phyloP scores from a whole-genome alignment of 2,113 vertebrate species.

The Eolophus roseicapilla region DNA sequence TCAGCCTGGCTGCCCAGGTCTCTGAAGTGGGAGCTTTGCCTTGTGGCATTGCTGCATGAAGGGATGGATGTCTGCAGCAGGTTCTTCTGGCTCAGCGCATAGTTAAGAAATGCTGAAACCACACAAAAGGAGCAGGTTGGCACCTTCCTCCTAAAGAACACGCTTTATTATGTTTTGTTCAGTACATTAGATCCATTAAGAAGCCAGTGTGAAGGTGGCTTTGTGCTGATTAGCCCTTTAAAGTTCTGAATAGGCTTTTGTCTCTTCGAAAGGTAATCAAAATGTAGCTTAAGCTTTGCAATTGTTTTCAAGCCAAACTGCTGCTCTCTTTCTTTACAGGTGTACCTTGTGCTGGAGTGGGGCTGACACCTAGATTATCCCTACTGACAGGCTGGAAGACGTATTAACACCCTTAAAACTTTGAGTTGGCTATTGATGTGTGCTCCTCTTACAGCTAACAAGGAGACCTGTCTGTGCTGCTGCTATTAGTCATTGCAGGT shows the following conservation, averaged over 20 bases:
- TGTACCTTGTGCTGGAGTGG: background rate
- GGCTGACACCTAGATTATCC: background rate
- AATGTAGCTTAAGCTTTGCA: background rate
- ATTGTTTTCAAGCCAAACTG: background rate
- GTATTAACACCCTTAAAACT: background rate
- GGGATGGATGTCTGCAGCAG: background rate
- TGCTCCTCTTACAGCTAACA: background rate
- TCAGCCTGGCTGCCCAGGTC: background rate
- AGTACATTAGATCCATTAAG: background rate
- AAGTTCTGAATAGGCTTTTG: background rate
- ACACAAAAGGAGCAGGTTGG: background rate
- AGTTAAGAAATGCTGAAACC: background rate
- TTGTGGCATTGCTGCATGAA: fast-evolving
- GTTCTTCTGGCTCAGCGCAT: background rate
- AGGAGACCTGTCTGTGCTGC: background rate
- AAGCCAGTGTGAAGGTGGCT: background rate
- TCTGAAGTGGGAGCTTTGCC: background rate
- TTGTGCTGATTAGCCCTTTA: background rate
- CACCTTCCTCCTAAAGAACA: background rate
- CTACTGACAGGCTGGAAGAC: background rate
- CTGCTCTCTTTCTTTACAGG: background rate
- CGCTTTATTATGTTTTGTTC: background rate
- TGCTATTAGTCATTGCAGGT: background rate
- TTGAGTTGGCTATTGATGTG: background rate
- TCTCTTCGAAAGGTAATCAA: background rate